Evolutionary conservation across 2,113 vertebrate genomes (phyloP).

Genomic region (Promerops cafer): DNA sequence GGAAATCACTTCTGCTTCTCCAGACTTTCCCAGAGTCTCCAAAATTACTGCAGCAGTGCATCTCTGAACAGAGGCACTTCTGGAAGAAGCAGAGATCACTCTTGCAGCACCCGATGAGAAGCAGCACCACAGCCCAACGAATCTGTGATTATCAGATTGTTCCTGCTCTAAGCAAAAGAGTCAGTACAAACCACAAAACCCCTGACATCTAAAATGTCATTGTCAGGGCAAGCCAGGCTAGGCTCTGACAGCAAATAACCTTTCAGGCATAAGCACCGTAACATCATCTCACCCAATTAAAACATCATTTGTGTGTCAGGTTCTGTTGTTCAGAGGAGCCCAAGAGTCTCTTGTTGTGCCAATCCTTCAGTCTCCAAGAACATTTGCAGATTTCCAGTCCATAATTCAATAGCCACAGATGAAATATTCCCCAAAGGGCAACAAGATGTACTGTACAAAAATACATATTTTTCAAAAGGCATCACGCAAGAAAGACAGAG

Average conservation of each 20-base stretch:
- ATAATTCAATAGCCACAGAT: background rate
- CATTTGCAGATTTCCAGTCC: background rate
- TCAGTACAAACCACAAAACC: background rate
- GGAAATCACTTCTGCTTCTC: background rate
- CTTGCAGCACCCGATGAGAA: background rate
- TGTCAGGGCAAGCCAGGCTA: background rate
- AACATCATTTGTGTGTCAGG: background rate
- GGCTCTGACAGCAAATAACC: background rate
- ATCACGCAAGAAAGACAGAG: background rate
- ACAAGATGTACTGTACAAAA: background rate
- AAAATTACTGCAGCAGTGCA: background rate
- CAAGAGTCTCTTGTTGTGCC: background rate
- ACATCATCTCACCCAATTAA: background rate
- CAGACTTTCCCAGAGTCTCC: background rate
- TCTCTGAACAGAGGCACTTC: background rate
- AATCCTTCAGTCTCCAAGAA: background rate
- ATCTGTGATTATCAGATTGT: background rate
- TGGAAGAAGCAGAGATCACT: background rate
- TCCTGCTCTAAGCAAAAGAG: background rate
- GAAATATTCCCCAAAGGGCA: background rate
- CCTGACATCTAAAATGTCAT: background rate
- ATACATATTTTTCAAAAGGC: background rate
- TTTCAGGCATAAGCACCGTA: background rate
- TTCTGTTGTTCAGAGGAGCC: background rate
- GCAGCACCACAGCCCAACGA: background rate